Evolutionary conservation across 2,888 invertebrate genomes (phyloP).

Genomic region (Portevinia maculata): DNA sequence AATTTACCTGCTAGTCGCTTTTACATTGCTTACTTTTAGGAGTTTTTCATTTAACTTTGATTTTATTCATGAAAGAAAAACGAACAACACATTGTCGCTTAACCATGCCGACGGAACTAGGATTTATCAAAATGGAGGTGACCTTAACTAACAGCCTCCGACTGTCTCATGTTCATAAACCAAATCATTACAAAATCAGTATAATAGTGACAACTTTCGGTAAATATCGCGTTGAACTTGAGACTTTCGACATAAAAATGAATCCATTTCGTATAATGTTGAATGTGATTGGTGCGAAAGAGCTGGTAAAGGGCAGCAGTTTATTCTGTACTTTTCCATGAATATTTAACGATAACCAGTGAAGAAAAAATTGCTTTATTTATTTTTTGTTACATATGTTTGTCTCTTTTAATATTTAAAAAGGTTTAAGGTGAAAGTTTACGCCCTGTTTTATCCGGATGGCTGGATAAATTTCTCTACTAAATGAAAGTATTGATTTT

Average conservation of each 20-base stretch:
- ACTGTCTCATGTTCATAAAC: constrained; percentile 5
- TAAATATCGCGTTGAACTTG: constrained; percentile 49
- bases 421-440: constrained; percentile 38
- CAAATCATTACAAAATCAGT: constrained; percentile 9
- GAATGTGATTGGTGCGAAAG: neutral
- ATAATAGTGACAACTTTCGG: constrained; percentile 42
- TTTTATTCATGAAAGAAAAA: too few relatives aligned
- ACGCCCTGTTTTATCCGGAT: neutral
- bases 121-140: neutral
- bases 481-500: constrained; percentile 25
- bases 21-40: too few relatives aligned
- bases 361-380: neutral
- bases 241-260: constrained; percentile 41
- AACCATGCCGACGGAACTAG: too few relatives aligned
- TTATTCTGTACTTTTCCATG: neutral
- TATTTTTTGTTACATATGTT: neutral
- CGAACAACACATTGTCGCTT: too few relatives aligned
- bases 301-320: neutral
- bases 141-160: neutral
- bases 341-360: constrained; percentile 24
- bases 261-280: constrained; percentile 28
- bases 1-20: too few relatives aligned
- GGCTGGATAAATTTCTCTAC: constrained; percentile 13
- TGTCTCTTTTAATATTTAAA: constrained; percentile 9
- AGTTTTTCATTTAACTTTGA: too few relatives aligned